Base-by-base conservation (phyloP, 2,113 vertebrate species). In the Solea senegalensis region DNA sequence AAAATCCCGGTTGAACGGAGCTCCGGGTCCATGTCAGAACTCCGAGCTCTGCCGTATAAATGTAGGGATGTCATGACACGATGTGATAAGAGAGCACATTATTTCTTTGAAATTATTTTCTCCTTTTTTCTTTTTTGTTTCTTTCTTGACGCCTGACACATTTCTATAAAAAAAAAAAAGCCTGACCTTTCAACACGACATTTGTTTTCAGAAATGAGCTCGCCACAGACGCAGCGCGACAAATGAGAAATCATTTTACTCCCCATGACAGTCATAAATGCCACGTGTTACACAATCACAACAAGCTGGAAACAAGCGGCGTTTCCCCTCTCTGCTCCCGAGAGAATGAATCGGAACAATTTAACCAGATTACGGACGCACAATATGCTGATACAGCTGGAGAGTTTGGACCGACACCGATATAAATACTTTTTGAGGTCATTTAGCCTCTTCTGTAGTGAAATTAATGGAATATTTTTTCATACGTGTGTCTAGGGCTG, bases 151-250 rank as follows among this genome's bases (percentile, higher is more conserved):
- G 52, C 21, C 80, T 65, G 79, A 83, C 83, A 69, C 58, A 75
- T 84, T 58, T 21, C 2, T 34, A 34, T 3, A 6, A 34, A 34
- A 34, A 34, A 34, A 34, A 50, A 72, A 74, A 85, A 71, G 72
- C 58, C 68, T 72, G 87, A 91, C 87, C 85, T 91, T 89, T 88
- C 69, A 57, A 45, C 69, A 3, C 56, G 69, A 82, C 82, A 72
- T 81, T 89, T 84, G 86, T 77, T 87, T 86, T 64, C 80, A 60
- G 76, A 82, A 91, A 86, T 55, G 73, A 88, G 72, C 72, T 57
- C 14, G 60, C 66, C 21, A 57, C 78, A 74, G 83, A 84, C 69
- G 0, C 1, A 9, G 27, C 4, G 16, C 81, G 70, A 63, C 81
- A 88, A 88, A 85, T 54, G 49, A 90, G 82, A 80, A 21, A 21